Evolutionary conservation across 1,140 invertebrate genomes (phyloP).

Genomic region (Diabrotica virgifera): DNA sequence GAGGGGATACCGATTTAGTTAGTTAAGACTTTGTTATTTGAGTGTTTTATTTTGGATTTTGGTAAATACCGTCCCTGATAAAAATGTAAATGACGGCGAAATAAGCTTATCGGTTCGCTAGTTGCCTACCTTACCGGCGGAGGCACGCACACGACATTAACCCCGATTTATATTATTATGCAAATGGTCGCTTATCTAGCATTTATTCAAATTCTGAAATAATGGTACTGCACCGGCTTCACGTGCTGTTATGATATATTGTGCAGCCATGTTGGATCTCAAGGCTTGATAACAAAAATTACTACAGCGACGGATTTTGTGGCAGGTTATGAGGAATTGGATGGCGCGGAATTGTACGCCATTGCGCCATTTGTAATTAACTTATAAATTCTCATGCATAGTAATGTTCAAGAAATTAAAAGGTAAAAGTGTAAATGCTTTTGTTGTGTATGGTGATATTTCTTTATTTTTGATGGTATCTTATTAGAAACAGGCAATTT

Average conservation of each 20-base stretch:
- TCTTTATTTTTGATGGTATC: too few relatives aligned
- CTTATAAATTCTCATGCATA: too few relatives aligned
- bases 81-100: constrained; percentile 36
- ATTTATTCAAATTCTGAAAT: constrained; percentile 49
- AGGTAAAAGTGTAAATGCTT: too few relatives aligned
- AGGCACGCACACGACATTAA: constrained; percentile 51
- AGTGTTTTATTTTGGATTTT: neutral
- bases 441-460: too few relatives aligned
- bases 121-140: constrained; percentile 40
- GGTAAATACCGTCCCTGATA: constrained; percentile 16
- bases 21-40: neutral
- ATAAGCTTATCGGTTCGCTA: constrained; percentile 42
- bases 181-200: constrained; percentile 45
- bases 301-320: constrained; percentile 17
- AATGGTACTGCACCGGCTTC: constrained; percentile 45
- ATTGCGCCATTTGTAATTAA: neutral
- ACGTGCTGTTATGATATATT: constrained; percentile 47
- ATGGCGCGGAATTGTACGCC: neutral
- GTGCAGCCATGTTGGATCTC: constrained; percentile 45
- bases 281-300: constrained; percentile 32
- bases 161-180: constrained; percentile 53
- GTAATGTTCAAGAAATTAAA: too few relatives aligned
- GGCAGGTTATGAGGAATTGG: constrained; percentile 6
- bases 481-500: too few relatives aligned
- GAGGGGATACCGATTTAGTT: neutral